Evolutionary conservation across 2,888 invertebrate genomes (phyloP).

Genomic region (Didymodactylos carnosus): DNA sequence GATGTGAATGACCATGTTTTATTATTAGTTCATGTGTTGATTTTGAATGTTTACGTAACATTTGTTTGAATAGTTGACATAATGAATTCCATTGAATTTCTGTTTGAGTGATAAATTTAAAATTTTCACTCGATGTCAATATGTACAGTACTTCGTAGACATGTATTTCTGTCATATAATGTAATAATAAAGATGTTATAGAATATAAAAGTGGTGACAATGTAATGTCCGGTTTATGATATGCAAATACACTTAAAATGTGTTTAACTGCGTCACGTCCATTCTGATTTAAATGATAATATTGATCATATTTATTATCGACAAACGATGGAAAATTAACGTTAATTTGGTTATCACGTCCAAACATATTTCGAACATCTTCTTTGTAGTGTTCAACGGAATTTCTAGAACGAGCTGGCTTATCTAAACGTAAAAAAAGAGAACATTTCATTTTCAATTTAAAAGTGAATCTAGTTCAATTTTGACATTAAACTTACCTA

Average conservation of each 20-base stretch:
- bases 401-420: no score
- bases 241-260: slow-evolving; percentile 8
- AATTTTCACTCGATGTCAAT: not conserved
- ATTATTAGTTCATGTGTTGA: not conserved
- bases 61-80: not conserved
- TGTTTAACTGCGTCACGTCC: slow-evolving; percentile 6
- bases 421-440: not conserved
- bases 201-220: slow-evolving; percentile 10
- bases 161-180: slow-evolving; percentile 10
- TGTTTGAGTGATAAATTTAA: slow-evolving; percentile 6
- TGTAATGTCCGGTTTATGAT: slow-evolving; percentile 12
- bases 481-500: no score
- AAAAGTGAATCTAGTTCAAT: no score
- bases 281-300: slow-evolving; percentile 7
- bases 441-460: no score
- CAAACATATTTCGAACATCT: not conserved
- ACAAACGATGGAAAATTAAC: slow-evolving; percentile 7
- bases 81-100: slow-evolving; percentile 10
- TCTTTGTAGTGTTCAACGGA: not conserved
- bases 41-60: not conserved
- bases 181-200: slow-evolving; percentile 5
- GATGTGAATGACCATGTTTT: not conserved
- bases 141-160: slow-evolving; percentile 4
- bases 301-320: not conserved
- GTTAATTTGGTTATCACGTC: not conserved